These are phyloP conservation scores for Channa striata DNA, from an alignment of 2,797 vertebrate species.

Conservation along the genomic window DNA sequence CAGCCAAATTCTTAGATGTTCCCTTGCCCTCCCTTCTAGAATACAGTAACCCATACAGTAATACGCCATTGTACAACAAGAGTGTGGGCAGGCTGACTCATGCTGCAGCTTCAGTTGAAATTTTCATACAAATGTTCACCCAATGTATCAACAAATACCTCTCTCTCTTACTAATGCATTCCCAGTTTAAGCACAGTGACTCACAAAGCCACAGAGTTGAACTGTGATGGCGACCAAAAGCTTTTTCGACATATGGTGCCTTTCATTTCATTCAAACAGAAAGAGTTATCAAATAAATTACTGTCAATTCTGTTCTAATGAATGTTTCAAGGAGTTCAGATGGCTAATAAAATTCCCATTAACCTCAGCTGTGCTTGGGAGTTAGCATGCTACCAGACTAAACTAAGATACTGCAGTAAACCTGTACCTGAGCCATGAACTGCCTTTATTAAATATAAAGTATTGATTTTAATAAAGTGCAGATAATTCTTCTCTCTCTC, in stretches of 20 bases:
- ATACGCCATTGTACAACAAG: conserved; percentile 29
- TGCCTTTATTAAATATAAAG: no score
- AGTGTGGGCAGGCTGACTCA: conserved; percentile 64
- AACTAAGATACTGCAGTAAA: no score
- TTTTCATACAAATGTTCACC: conserved; percentile 26
- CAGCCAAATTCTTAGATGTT: conserved; percentile 38
- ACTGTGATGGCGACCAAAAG: conserved; percentile 7
- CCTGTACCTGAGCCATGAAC: no score
- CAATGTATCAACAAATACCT: conserved; percentile 13
- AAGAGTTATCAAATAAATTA: no score
- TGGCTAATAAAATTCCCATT: no score
- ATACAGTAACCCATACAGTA: conserved; percentile 40
- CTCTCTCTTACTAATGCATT: neutral
- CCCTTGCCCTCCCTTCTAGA: conserved; percentile 35
- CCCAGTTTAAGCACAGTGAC: conserved; percentile 31
- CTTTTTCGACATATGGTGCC: conserved; percentile 27
- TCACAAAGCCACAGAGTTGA: conserved; percentile 44
- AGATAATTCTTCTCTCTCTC: no score
- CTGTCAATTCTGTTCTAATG: no score
- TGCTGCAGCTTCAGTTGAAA: conserved; percentile 32
- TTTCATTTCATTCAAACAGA: conserved; percentile 32
- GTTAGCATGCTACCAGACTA: neutral
- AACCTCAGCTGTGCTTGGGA: neutral
- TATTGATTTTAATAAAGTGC: no score
- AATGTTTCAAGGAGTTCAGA: no score